Evolutionary conservation across 2,113 vertebrate species (phyloP).

Genomic region (Edolisoma coerulescens): DNA sequence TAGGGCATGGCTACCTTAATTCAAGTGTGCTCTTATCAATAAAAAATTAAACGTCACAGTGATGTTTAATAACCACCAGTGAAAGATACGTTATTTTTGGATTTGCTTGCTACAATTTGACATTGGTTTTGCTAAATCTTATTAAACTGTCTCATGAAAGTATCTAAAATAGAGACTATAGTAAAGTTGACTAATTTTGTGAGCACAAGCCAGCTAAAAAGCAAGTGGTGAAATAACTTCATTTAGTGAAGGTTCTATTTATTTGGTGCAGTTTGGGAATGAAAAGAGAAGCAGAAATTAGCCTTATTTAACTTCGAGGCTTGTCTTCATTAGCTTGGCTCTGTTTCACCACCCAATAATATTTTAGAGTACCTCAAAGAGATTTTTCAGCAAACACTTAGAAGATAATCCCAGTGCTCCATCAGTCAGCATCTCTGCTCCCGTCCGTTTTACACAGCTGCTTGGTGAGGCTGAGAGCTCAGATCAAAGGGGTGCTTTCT

Average conservation of each 20-base stretch:
- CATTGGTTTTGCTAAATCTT: not conserved
- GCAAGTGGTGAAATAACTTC: not conserved
- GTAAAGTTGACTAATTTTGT: not conserved
- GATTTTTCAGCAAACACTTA: not conserved
- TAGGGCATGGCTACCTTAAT: not conserved
- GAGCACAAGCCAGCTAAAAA: fast-evolving
- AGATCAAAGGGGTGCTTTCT: not conserved
- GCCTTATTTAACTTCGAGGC: not conserved
- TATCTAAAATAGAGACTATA: not conserved
- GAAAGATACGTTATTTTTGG: not conserved
- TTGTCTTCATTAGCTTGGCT: not conserved
- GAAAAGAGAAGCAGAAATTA: not conserved
- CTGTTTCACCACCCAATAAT: not conserved
- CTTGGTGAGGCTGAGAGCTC: not conserved
- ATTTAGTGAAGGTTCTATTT: not conserved
- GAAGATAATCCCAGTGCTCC: not conserved
- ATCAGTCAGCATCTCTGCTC: not conserved
- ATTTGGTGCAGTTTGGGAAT: not conserved
- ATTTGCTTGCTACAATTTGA: not conserved
- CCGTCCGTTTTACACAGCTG: not conserved
- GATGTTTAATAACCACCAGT: not conserved
- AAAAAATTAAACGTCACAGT: not conserved
- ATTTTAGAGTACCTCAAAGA: not conserved
- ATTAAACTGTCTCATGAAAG: not conserved
- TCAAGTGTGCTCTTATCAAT: not conserved